Base-by-base conservation (phyloP, 37 sponge, comb jelly and placozoan genomes). In the Corticium candelabrum region DNA sequence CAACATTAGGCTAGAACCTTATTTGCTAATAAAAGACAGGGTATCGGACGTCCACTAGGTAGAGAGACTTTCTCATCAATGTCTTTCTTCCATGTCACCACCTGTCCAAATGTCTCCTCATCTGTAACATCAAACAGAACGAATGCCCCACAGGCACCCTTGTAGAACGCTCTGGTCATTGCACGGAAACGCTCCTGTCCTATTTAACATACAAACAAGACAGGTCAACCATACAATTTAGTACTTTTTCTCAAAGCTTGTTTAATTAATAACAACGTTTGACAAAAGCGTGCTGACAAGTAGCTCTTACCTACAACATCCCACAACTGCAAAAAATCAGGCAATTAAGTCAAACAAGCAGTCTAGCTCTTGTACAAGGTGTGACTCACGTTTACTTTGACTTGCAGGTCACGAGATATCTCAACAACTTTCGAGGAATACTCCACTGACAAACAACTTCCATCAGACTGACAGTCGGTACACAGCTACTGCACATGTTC, bases 121-220 rank as follows among this genome's bases (percentile, higher is more conserved):
- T 78, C 34, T 4, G 68, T 78, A 34, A 78, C 68, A 2, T 78
- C 79, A 67, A n/a, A 78, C 4, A 67, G 50, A 1, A 78, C 37
- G 7, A 78, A 50, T 27, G 62, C 62, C 15, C 62, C 62, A 27
- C 15, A 50, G 21, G 62, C 62, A 11, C 11, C 21, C 62, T 50
- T 50, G 21, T 50, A 50, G 62, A 50, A 50, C 11, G 62, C 11
- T 50, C 62, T 11, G 21, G 62, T 50, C 62, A 50, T 50, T 11
- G 62, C 11, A 50, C 62, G 62, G 21, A 50, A 50, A 11, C 62
- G 62, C 21, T 50, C 62, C 21, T 50, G 62, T 11, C 62, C 62
- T 50, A 21, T n/a, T n/a, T n/a, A n/a, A n/a, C n/a, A n/a, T n/a
- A n/a, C n/a, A n/a, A n/a, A n/a, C n/a, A n/a, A n/a, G n/a, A n/a